Base-by-base conservation (phyloP, 92 coral and sea anemone species). In the Phymanthus crucifer region DNA sequence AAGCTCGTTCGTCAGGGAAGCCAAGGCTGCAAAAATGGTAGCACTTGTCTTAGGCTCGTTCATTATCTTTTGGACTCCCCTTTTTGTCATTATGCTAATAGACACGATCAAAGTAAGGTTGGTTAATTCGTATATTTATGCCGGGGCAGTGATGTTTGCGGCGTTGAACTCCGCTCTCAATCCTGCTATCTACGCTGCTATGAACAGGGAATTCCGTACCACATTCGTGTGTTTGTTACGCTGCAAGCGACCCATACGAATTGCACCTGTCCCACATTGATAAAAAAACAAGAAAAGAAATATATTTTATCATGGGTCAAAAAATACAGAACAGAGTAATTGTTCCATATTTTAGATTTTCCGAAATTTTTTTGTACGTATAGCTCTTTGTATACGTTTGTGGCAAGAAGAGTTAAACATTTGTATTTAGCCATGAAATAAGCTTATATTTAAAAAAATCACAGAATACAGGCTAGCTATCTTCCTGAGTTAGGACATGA, bases 21-120 rank as follows among this genome's bases (percentile, higher is more conserved):
- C 97, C 0, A 91, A 94, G 34, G 99, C 99, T 21, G 93, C 99
- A 1, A 96, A 96, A 61, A 90, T 96, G 90, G 98, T 96, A 18
- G 94, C 88, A 0, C 80, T 90, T 6, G 97, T 96, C 12, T 83
- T 96, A 52, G 99, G 99, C 0, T 80, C 98, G 0, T 96, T 96
- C 43, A 58, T 89, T 7, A 27, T 96, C 18, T 91, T 95, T 21
- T 96, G 97, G 91, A 72, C 80, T 19, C 99, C 99, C 21, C 90
- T 96, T 0, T 96, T 93, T 66, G 77, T 91, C 1, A 90, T 94
- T 66, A 89, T 96, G 91, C 75, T 96, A 9, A 82, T 93, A 6
- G 98, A 96, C 46, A 78, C 84, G 9, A 77, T 91, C 4, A 72
- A 77, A 74, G 75, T 72, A 3, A 70, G 86, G 40, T 75, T 83